Evolutionary conservation across 2,888 invertebrate genomes (phyloP).

Genomic region (Ypsolopha sequella): DNA sequence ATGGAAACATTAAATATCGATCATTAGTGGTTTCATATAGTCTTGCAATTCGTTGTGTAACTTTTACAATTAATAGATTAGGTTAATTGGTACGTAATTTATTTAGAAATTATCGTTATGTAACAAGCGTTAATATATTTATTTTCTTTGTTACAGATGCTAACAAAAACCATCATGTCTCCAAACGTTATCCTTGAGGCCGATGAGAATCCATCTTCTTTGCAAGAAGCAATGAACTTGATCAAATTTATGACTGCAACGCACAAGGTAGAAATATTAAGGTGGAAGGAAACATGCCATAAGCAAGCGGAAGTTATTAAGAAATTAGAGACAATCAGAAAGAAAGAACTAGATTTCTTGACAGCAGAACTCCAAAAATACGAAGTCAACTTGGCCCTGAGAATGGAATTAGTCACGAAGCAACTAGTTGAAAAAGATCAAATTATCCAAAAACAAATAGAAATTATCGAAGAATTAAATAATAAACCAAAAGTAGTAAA

Average conservation of each 20-base stretch:
- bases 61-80: not conserved
- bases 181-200: slow-evolving; percentile 33
- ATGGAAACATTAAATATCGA: too few relatives aligned
- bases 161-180: slow-evolving; percentile 40
- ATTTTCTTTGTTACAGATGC: not conserved
- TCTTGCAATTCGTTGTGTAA: slow-evolving; percentile 1
- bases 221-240: slow-evolving; percentile 59
- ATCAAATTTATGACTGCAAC: slow-evolving; percentile 58
- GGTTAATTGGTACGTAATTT: not conserved
- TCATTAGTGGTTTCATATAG: not conserved
- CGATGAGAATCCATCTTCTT: slow-evolving; percentile 42
- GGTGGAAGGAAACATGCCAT: slow-evolving; percentile 39
- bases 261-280: slow-evolving; percentile 56
- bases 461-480: slow-evolving; percentile 46
- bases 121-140: not conserved
- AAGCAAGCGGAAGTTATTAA: slow-evolving; percentile 53
- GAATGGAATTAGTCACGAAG: slow-evolving; percentile 47
- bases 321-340: slow-evolving; percentile 53
- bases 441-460: slow-evolving; percentile 44
- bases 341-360: slow-evolving; percentile 56
- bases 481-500: slow-evolving; percentile 33
- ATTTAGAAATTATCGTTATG: not conserved
- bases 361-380: slow-evolving; percentile 57
- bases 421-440: slow-evolving; percentile 55
- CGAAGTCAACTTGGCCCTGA: slow-evolving; percentile 50